Conservation (phyloP, 1,140 invertebrate species). For the Drosophila biarmipes region DNA sequence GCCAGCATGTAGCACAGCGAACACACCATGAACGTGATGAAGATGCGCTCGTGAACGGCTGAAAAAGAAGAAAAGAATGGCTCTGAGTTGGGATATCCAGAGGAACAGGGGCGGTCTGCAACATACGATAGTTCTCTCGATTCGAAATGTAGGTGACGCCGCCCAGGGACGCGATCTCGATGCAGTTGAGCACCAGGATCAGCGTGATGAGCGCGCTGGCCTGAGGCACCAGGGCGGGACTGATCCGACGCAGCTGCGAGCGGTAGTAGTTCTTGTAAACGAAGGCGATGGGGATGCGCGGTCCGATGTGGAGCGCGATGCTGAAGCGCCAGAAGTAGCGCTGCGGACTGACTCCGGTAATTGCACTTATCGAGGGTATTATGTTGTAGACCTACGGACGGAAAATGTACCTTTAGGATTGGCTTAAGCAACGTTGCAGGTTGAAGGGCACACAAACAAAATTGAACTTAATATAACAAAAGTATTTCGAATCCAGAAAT, state of each 20-base stretch:
- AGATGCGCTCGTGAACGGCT: conserved; percentile 96
- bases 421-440: no score
- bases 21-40: conserved; percentile 95
- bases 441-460: no score
- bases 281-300: conserved; percentile 93
- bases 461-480: no score
- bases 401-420: conserved; percentile 16
- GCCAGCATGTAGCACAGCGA: conserved; percentile 93
- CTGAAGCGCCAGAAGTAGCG: conserved; percentile 96
- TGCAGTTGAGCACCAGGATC: conserved; percentile 93
- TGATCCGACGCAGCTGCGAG: conserved; percentile 87
- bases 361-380: conserved; percentile 95
- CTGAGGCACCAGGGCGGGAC: conserved; percentile 85
- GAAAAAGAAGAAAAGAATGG: conserved; percentile 88
- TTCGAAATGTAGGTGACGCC: conserved; percentile 97
- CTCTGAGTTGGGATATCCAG: not conserved
- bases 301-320: conserved; percentile 94
- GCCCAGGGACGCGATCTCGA: conserved; percentile 92
- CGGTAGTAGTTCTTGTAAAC: conserved; percentile 93
- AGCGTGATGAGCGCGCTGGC: conserved; percentile 88
- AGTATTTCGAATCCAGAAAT: no score
- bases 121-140: conserved; percentile 97
- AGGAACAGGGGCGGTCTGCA: not conserved
- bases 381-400: conserved; percentile 92
- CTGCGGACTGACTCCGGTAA: conserved; percentile 95